Conservation (phyloP, 2,797 vertebrate genomes). For the Allobates femoralis region DNA sequence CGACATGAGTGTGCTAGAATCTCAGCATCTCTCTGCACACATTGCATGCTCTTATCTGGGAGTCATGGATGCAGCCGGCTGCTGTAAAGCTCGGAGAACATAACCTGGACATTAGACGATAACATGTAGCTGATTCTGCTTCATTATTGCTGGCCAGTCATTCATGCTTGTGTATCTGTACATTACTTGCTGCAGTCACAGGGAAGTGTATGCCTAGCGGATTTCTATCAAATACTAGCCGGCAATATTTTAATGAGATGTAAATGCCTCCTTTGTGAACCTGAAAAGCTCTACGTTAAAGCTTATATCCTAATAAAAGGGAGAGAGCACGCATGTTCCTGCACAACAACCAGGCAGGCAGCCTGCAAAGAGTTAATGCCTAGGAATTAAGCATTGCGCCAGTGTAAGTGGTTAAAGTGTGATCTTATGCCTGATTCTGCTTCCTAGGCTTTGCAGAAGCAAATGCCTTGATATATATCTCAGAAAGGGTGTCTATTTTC, state of each 20-base stretch:
- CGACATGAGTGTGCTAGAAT: constrained; percentile 6
- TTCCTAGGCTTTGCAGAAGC: constrained; percentile 53
- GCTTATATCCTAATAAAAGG: constrained; percentile 14
- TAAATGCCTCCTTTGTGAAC: constrained; percentile 36
- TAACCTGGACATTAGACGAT: constrained; percentile 18
- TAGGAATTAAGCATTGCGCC: constrained; percentile 45
- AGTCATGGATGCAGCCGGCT: constrained; percentile 12
- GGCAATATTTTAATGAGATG: constrained; percentile 36
- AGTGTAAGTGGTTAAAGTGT: constrained; percentile 47
- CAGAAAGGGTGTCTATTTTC: constrained; percentile 33
- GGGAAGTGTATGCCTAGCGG: constrained; percentile 18
- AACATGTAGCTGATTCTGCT: neutral
- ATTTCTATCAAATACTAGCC: constrained; percentile 20
- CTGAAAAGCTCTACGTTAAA: constrained; percentile 19
- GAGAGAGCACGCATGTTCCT: constrained; percentile 13
- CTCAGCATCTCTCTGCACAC: neutral
- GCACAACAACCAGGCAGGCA: neutral
- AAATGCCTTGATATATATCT: constrained; percentile 52
- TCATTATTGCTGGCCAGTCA: constrained; percentile 7
- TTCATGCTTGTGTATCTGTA: constrained; percentile 19
- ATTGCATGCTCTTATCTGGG: constrained; percentile 21
- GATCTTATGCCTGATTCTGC: constrained; percentile 40
- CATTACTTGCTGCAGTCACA: constrained; percentile 35
- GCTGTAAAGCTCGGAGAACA: neutral
- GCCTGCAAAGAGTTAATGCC: constrained; percentile 13